Conservation (phyloP, 1,140 invertebrate species). For the Ceratosolen solmsi region DNA sequence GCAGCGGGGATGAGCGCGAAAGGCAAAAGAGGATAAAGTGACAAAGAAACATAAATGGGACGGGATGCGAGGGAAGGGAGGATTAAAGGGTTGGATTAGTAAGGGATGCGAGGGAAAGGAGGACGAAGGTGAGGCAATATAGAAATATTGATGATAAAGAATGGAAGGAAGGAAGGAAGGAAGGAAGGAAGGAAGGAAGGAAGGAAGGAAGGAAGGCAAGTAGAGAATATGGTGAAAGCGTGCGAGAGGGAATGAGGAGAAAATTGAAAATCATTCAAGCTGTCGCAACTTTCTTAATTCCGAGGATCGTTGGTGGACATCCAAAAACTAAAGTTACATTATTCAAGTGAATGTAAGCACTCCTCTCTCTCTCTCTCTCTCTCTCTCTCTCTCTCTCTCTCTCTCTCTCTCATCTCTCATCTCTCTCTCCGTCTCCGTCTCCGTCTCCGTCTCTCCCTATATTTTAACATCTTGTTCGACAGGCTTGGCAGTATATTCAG, state of each 20-base stretch:
- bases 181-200: not conserved
- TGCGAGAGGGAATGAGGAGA: not conserved
- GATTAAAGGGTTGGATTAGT: too few relatives aligned
- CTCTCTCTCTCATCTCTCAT: too few relatives aligned
- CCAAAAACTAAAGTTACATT: conserved; percentile 6
- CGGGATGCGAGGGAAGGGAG: too few relatives aligned
- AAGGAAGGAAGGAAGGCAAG: not conserved
- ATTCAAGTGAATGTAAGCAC: conserved; percentile 25
- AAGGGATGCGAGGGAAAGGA: too few relatives aligned
- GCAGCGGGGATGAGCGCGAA: too few relatives aligned
- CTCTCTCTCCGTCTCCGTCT: too few relatives aligned
- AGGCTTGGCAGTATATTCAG: too few relatives aligned
- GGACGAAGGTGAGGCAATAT: too few relatives aligned
- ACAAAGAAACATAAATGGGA: too few relatives aligned
- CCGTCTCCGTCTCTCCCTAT: too few relatives aligned
- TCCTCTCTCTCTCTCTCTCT: not conserved
- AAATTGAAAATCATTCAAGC: conserved; percentile 32
- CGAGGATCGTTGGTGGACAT: not conserved
- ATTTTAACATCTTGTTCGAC: too few relatives aligned
- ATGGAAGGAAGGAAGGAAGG: not conserved
- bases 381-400: not conserved
- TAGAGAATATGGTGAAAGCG: not conserved
- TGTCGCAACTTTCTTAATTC: conserved; percentile 35
- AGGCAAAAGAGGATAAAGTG: too few relatives aligned
- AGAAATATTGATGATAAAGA: not conserved